Percentiles rank a stretch among this genome's conserved stretches.
Evolutionary conservation across 2,888 invertebrate species (phyloP).

Genomic region (Eupithecia exiguata): DNA sequence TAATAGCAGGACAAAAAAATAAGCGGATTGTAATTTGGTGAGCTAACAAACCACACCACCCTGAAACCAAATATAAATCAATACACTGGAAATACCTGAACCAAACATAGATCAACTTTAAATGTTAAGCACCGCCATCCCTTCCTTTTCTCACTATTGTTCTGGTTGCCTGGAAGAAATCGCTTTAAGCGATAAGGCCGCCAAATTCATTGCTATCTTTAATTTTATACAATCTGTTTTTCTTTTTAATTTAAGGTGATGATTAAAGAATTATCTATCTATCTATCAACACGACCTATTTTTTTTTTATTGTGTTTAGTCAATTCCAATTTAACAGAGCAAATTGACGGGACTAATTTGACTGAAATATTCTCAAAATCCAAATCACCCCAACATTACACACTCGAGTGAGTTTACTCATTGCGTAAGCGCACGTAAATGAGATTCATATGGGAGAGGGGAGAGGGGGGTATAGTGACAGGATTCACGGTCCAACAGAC

Average conservation of each 20-base stretch:
- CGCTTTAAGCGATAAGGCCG: too few relatives aligned
- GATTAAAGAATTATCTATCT: too few relatives aligned
- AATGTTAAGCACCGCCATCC: too few relatives aligned
- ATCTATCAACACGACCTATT: background rate
- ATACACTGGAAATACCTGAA: too few relatives aligned
- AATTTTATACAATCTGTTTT: too few relatives aligned
- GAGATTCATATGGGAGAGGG: constrained; percentile 73
- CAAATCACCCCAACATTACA: constrained; percentile 64
- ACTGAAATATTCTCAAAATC: constrained; percentile 23
- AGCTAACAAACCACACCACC: background rate
- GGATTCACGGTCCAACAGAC: constrained; percentile 82
- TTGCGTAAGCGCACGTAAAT: constrained; percentile 81
- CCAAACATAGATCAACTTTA: too few relatives aligned
- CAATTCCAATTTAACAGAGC: background rate
- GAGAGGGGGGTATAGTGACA: constrained; percentile 69
- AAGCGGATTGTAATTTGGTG: background rate
- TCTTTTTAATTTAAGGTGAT: too few relatives aligned
- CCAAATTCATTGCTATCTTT: too few relatives aligned
- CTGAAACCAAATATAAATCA: background rate
- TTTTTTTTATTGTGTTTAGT: background rate
- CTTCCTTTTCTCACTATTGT: too few relatives aligned
- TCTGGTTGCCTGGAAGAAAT: too few relatives aligned
- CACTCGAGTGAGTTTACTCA: constrained; percentile 72
- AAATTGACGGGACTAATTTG: constrained; percentile 19
- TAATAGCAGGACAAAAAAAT: background rate